These are phyloP conservation scores for Ormyrus labotus DNA, from an alignment of 2,888 invertebrate genomes.

Conservation along the genomic window DNA sequence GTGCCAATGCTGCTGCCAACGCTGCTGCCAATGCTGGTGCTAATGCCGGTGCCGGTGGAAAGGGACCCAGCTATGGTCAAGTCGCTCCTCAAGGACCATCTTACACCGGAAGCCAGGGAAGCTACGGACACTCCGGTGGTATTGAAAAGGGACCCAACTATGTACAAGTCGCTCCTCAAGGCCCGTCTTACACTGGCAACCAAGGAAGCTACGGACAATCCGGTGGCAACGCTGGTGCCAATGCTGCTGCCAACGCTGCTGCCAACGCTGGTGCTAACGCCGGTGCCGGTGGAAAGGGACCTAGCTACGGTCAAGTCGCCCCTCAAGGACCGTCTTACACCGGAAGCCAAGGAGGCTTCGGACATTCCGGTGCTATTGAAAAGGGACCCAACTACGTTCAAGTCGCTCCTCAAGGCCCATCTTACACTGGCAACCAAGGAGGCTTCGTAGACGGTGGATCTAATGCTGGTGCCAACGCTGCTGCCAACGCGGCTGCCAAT, in stretches of 20 bases:
- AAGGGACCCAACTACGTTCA: neutral
- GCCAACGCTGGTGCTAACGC: neutral
- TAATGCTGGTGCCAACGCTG: conserved; percentile 14
- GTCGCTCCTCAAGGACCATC: neutral
- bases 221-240: conserved; percentile 1
- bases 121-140: neutral
- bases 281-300: neutral
- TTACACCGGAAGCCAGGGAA: neutral
- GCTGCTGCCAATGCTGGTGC: neutral
- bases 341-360: conserved; percentile 8
- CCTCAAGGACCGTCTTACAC: neutral
- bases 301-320: neutral
- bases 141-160: too few species aligned
- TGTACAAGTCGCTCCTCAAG: too few species aligned
- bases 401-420: neutral
- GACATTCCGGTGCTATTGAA: neutral
- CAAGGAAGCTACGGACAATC: neutral
- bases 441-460: neutral
- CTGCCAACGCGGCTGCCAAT: conserved; percentile 12
- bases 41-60: neutral
- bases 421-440: neutral
- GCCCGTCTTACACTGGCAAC: neutral
- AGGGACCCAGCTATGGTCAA: neutral
- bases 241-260: neutral
- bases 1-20: conserved; percentile 12